Conservation (phyloP, 2,797 vertebrate genomes). For the Allobates femoralis region DNA sequence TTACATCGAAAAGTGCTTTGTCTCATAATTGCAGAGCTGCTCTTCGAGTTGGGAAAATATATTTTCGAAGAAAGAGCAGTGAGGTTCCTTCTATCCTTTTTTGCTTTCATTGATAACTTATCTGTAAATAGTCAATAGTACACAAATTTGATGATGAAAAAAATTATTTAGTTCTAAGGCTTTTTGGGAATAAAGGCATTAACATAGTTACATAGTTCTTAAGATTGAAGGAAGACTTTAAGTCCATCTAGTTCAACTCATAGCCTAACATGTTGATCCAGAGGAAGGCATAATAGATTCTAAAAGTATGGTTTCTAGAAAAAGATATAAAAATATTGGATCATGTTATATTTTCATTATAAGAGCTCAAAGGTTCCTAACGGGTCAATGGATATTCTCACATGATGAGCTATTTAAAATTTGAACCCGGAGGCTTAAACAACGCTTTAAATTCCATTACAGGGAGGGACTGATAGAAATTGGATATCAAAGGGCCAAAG, state of each 20-base stretch:
- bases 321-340: neutral
- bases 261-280: too few species aligned
- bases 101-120: constrained; percentile 19
- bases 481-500: too few species aligned
- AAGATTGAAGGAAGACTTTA: too few species aligned
- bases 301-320: neutral
- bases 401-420: too few species aligned
- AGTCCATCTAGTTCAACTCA: too few species aligned
- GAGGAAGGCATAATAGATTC: too few species aligned
- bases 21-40: constrained; percentile 61
- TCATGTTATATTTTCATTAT: neutral
- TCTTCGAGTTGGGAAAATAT: constrained; percentile 53
- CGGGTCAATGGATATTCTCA: too few species aligned
- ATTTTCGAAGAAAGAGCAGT: constrained; percentile 54
- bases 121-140: neutral
- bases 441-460: too few species aligned
- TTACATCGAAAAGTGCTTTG: neutral
- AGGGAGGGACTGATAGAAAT: too few species aligned
- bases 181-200: neutral
- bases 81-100: neutral
- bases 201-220: too few species aligned
- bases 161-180: neutral
- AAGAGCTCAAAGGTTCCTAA: too few species aligned
- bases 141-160: neutral
- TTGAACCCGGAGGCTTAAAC: too few species aligned